Conservation (phyloP, 2,797 vertebrate species). For the Lagorchestes hirsutus region DNA sequence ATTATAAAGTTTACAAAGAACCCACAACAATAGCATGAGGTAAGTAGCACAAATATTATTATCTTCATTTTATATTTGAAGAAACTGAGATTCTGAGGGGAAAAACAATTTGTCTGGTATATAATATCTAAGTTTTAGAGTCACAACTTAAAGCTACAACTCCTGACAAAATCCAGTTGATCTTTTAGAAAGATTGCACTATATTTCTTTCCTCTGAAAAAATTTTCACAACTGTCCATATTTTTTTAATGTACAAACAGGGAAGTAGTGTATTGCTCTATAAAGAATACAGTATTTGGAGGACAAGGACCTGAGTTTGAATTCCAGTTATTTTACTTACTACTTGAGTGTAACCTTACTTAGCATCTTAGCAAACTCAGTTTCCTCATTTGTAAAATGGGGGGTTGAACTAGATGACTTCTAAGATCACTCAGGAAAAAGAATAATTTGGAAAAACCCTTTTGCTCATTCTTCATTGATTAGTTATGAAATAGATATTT, state of each 20-base stretch:
- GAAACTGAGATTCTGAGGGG: neutral
- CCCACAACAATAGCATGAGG: neutral
- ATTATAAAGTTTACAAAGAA: neutral
- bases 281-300: neutral
- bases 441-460: neutral
- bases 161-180: neutral
- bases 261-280: neutral
- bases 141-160: neutral
- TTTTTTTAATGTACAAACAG: neutral
- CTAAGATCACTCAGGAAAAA: neutral
- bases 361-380: neutral
- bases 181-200: neutral
- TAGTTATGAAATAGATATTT: neutral
- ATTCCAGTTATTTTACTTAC: neutral
- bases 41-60: neutral
- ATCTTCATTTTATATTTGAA: neutral
- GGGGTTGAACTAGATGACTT: neutral
- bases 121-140: neutral
- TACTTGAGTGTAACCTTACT: neutral
- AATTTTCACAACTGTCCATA: neutral
- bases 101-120: neutral
- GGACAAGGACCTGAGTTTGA: neutral
- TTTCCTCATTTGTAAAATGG: neutral
- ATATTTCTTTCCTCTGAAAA: neutral
- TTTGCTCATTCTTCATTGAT: neutral